A percentile compares a stretch with the other conserved stretches of the same genome.
phyloP scores from a whole-genome alignment of 2,888 invertebrate genomes.

The Conops quadrifasciatus region DNA sequence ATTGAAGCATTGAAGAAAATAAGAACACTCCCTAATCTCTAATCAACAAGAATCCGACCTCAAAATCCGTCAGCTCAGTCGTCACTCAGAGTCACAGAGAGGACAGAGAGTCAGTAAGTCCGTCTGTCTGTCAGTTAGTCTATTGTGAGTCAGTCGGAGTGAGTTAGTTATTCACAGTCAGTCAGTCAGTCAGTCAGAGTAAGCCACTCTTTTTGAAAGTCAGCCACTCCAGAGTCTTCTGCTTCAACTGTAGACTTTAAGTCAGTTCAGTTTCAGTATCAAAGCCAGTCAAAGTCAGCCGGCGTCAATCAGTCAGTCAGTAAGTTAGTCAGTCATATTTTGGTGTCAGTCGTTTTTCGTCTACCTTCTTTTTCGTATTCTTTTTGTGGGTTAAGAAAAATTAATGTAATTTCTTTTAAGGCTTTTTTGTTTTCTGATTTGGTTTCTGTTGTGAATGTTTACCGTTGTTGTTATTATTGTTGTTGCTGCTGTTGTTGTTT shows the following conservation, averaged over 20 bases:
- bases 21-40: slow-evolving; percentile 37
- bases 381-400: background rate
- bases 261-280: no score
- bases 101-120: no score
- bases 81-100: no score
- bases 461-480: no score
- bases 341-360: background rate
- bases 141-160: no score
- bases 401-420: background rate
- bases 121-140: no score
- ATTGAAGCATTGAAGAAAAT: slow-evolving; percentile 20
- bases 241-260: no score
- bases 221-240: no score
- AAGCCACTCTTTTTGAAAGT: no score
- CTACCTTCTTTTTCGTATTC: background rate
- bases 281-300: no score
- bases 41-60: background rate
- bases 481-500: no score
- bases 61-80: background rate
- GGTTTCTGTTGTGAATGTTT: slow-evolving; percentile 4
- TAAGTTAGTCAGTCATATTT: background rate
- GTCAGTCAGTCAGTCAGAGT: slow-evolving; percentile 1
- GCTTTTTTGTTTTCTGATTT: background rate
- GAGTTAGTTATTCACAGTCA: background rate
- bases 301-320: background rate